Evolutionary conservation across 1,140 invertebrate genomes (phyloP), one percentile per base, ranked within the genome.

Genomic region (Leptoteleia sp.): DNA sequence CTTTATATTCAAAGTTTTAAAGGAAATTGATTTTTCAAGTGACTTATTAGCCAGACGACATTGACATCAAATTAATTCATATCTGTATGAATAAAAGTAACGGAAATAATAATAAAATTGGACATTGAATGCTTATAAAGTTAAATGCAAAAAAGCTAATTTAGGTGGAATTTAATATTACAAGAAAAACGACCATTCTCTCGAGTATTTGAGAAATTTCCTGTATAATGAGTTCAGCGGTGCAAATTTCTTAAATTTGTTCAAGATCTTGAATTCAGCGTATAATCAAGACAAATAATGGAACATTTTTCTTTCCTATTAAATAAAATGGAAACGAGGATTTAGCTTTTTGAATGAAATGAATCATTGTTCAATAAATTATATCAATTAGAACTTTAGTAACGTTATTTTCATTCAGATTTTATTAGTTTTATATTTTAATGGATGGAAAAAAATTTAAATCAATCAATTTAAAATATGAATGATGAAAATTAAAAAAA

Each of bases 91-190:
- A 29, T 6, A 29, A 29, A 29, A 29, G 1, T 29, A 3, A 4
- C 6, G 2, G 19, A 3, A 22, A 29, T 7, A 29, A 29, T 29
- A 29, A 29, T 3, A 7, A 29, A 29, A 29, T n/a, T n/a, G n/a
- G n/a, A n/a, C n/a, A n/a, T n/a, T n/a, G n/a, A 29, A 29, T 4
- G 8, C 6, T 29, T 7, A 29, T 4, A 7, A 3, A 29, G 27
- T 6, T 6, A 7, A 29, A 29, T 1, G 6, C 4, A 29, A 6
- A 37, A 35, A 19, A 35, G 9, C 19, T 35, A 50, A 50, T 50
- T 33, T 22, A 54, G 16, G 6, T 38, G 50, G 50, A 54, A 54
- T 54, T 54, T 54, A 54, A 54, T 54, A 38, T 37, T 54, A 11
- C 35, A 54, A 54, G 38, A 54, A 54, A 54, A 22, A 25, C 16